Conservation (phyloP, 2,888 invertebrate species). For the Trissolcus brochymenae region DNA sequence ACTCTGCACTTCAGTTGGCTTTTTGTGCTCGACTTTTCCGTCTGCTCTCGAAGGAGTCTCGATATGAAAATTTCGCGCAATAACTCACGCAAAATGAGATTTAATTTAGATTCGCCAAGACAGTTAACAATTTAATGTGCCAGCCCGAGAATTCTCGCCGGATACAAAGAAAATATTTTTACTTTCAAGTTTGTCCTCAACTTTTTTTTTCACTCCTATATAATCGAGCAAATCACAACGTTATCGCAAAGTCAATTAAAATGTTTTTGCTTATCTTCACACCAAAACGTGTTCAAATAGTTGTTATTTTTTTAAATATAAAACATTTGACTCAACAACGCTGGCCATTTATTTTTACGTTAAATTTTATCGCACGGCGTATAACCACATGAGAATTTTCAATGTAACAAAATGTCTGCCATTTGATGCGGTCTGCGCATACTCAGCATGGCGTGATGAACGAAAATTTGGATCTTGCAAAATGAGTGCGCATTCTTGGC, state of each 20-base stretch:
- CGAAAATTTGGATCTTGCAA: neutral
- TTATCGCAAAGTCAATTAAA: neutral
- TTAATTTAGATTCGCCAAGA: slow-evolving; percentile 45
- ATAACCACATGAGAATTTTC: too few species aligned
- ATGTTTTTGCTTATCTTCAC: too few species aligned
- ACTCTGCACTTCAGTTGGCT: slow-evolving; percentile 15
- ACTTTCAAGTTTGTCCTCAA: slow-evolving; percentile 2
- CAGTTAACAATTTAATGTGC: slow-evolving; percentile 50
- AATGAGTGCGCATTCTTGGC: neutral
- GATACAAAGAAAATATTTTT: slow-evolving; percentile 45
- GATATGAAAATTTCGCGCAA: slow-evolving; percentile 47
- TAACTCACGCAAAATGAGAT: slow-evolving; percentile 50
- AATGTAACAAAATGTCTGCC: too few species aligned
- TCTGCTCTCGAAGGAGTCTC: slow-evolving; percentile 37
- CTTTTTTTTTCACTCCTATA: neutral
- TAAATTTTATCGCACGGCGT: neutral
- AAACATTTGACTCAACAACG: too few species aligned
- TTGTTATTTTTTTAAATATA: too few species aligned
- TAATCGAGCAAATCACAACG: too few species aligned
- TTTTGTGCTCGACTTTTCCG: slow-evolving; percentile 23
- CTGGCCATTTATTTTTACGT: neutral
- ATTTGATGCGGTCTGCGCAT: too few species aligned
- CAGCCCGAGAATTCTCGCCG: slow-evolving; percentile 17
- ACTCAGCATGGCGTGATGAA: too few species aligned
- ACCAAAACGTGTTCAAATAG: too few species aligned